Evolutionary conservation across 2,797 vertebrate genomes (phyloP).

Genomic region (Gallinago nigripennis): DNA sequence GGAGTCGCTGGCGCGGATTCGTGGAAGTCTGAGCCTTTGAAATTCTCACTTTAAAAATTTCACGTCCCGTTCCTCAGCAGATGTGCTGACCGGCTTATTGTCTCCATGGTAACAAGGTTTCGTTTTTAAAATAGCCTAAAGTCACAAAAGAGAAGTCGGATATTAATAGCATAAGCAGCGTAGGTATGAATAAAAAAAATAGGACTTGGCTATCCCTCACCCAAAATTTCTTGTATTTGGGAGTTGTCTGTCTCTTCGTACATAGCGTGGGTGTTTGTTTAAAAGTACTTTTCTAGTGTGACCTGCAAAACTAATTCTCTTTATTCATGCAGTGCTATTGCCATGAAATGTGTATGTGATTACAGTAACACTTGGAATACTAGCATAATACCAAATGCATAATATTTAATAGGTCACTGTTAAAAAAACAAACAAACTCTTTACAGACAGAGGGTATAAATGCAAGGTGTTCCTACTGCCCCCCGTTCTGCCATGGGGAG

Average conservation of each 20-base stretch:
- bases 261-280: conserved; percentile 5
- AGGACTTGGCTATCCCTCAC: conserved; percentile 46
- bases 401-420: background rate
- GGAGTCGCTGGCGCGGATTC: background rate
- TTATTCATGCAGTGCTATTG: background rate
- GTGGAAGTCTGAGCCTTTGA: conserved; percentile 5
- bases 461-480: background rate
- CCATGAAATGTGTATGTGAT: background rate
- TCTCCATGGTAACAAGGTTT: conserved; percentile 78
- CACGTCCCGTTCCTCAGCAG: conserved; percentile 55
- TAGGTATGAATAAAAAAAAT: conserved; percentile 28
- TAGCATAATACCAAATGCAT: too few species aligned
- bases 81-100: conserved; percentile 72
- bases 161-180: conserved; percentile 69
- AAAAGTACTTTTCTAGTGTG: background rate
- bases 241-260: background rate
- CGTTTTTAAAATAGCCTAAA: conserved; percentile 68
- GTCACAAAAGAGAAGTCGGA: conserved; percentile 59
- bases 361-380: background rate
- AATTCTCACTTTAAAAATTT: conserved; percentile 10
- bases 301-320: conserved; percentile 5
- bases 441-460: fast-evolving
- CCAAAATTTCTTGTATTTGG: background rate
- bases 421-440: background rate
- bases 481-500: fast-evolving